Conservation (phyloP, 2,888 invertebrate genomes). For the Lottia gigantea region DNA sequence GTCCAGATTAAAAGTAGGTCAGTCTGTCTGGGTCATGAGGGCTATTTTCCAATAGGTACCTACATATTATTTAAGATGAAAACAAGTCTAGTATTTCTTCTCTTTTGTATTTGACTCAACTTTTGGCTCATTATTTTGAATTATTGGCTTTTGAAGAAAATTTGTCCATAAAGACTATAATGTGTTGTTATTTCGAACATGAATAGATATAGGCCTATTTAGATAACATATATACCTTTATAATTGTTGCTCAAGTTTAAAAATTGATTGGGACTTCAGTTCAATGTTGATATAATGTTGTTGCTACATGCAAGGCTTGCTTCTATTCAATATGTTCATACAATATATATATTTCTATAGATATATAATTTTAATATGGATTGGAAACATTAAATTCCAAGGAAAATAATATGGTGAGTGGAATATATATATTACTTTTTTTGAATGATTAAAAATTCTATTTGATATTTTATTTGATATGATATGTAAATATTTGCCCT, state of each 20-base stretch:
- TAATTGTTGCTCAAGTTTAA: slow-evolving; percentile 3
- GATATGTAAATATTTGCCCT: no score
- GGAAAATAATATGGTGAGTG: slow-evolving; percentile 1
- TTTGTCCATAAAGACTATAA: no score
- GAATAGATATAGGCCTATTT: no score
- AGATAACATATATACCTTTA: background rate
- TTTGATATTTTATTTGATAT: no score
- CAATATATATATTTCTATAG: background rate
- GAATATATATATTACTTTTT: background rate
- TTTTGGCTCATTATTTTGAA: no score
- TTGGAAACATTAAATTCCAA: background rate
- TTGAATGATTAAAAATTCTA: background rate
- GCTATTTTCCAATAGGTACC: slow-evolving; percentile 8
- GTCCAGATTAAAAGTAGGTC: slow-evolving; percentile 30
- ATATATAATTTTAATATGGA: background rate
- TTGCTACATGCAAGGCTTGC: background rate
- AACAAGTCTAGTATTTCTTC: no score
- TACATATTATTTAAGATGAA: background rate
- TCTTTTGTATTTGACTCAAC: no score
- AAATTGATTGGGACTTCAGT: background rate
- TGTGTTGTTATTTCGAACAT: no score
- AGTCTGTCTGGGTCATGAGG: slow-evolving; percentile 36
- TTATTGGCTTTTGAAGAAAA: no score
- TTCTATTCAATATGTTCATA: background rate
- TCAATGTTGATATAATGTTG: slow-evolving; percentile 5